Conservation (phyloP, 1,140 invertebrate genomes). For the Drosophila athabasca region DNA sequence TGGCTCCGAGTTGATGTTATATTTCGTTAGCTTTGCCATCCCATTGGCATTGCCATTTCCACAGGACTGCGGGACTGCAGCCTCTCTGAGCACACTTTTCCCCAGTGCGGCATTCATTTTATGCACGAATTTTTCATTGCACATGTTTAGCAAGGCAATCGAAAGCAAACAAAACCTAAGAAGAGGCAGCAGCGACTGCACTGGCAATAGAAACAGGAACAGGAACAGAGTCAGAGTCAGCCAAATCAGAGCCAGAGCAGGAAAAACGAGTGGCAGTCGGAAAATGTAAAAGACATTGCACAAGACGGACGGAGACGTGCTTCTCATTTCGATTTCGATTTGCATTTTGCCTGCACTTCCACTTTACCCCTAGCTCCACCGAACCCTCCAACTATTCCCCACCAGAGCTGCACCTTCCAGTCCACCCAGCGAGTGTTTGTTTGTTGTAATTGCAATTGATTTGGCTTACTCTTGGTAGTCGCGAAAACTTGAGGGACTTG, state of each 20-base stretch:
- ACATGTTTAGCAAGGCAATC: constrained; percentile 56
- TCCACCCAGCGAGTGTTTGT: constrained; percentile 17
- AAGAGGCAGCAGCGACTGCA: background rate
- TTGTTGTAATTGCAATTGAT: constrained; percentile 60
- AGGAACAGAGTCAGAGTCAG: too few relatives aligned
- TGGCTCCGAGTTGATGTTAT: constrained; percentile 29
- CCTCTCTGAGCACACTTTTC: background rate
- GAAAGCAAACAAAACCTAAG: constrained; percentile 41
- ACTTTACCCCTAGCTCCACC: too few relatives aligned
- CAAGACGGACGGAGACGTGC: constrained; percentile 38
- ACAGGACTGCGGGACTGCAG: background rate
- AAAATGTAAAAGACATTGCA: constrained; percentile 44
- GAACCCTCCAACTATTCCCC: too few relatives aligned
- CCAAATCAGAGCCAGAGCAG: too few relatives aligned
- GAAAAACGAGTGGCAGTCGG: constrained; percentile 2
- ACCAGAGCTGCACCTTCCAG: too few relatives aligned
- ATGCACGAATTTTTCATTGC: constrained; percentile 48
- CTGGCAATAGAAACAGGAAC: background rate
- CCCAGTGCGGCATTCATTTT: constrained; percentile 37
- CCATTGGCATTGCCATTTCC: background rate
- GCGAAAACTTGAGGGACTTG: constrained; percentile 29
- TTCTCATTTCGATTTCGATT: constrained; percentile 51
- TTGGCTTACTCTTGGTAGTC: constrained; percentile 33
- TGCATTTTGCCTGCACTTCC: background rate
- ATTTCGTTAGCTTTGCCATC: constrained; percentile 28